Evolutionary conservation across 2,888 invertebrate species (phyloP).

Genomic region (Sarcophaga caerulescens): DNA sequence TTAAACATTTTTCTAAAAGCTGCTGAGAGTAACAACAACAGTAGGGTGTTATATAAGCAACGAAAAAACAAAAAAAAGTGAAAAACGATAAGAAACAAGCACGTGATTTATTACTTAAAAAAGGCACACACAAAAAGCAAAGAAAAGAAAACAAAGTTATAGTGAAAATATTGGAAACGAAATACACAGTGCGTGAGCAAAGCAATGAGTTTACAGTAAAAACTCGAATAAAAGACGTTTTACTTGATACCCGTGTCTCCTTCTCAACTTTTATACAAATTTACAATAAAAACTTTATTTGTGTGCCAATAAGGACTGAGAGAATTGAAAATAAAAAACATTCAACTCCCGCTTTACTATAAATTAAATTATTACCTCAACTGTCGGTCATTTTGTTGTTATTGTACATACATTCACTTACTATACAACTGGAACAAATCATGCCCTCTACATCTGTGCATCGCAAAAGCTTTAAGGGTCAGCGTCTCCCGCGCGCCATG

Average conservation of each 20-base stretch:
- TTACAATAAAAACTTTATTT: not conserved
- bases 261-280: not conserved
- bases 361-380: not conserved
- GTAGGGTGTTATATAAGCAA: slow-evolving; percentile 38
- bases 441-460: slow-evolving; percentile 41
- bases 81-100: slow-evolving; percentile 24
- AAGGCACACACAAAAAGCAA: not conserved
- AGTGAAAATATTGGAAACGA: not conserved
- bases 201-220: too few species aligned
- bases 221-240: not conserved
- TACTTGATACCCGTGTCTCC: not conserved
- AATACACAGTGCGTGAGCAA: not conserved
- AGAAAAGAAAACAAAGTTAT: not conserved
- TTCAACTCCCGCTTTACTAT: not conserved
- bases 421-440: not conserved
- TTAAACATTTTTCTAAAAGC: slow-evolving; percentile 5
- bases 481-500: slow-evolving; percentile 2
- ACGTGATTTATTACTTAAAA: slow-evolving; percentile 30
- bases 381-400: not conserved
- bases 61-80: slow-evolving; percentile 18
- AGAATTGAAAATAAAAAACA: not conserved
- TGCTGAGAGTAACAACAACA: slow-evolving; percentile 13
- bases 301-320: not conserved
- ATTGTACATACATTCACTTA: not conserved
- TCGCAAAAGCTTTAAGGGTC: slow-evolving; percentile 16